Evolutionary conservation across 2,888 invertebrate genomes (phyloP), one percentile per base, ranked within the genome.

Genomic region (Podabrus alpinus): DNA sequence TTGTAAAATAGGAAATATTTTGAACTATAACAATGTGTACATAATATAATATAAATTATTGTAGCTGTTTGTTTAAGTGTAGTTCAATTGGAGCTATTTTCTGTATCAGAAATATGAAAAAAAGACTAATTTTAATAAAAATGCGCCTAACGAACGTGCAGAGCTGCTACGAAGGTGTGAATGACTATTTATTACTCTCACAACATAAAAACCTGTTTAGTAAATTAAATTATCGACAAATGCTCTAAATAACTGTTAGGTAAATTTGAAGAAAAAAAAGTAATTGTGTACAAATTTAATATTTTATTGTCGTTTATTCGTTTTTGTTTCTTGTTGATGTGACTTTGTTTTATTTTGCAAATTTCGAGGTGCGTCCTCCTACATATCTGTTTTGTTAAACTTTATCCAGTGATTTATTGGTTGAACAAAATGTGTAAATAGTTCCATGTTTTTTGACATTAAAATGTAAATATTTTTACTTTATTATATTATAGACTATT

Each of bases 11-110:
- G 45, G 45, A n/a, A 45, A 62, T 64, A 19, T 61, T 64, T 64
- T 64, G 62, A 19, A 21, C 17, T 64, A 19, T 64, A 19, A 21
- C 62, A 19, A 71, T 66, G 45, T 72, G 64, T 69, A 70, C 73
- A 70, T 70, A 68, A 19, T n/a, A 45, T 45, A 45, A 45, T 45
- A 45, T 45, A 45, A 45, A 45, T 45, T 45, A 45, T 69, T 70
- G 95, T 95, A 95, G 93, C 90, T 70, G 25, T 89, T 73, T 77
- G 62, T 76, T 74, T 77, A 77, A 74, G 59, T 45, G 19, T 71
- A 45, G 71, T 17, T 59, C 17, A 19, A 66, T 19, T 64, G 60
- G 45, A 67, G 59, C 15, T 69, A 72, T 74, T 77, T 77, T 77
- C 77, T 77, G 77, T 64, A 77, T 77, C 77, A 77, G 77, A 77